Evolutionary conservation across 2,797 vertebrate species (phyloP).

Genomic region (Danio albolineatus): DNA sequence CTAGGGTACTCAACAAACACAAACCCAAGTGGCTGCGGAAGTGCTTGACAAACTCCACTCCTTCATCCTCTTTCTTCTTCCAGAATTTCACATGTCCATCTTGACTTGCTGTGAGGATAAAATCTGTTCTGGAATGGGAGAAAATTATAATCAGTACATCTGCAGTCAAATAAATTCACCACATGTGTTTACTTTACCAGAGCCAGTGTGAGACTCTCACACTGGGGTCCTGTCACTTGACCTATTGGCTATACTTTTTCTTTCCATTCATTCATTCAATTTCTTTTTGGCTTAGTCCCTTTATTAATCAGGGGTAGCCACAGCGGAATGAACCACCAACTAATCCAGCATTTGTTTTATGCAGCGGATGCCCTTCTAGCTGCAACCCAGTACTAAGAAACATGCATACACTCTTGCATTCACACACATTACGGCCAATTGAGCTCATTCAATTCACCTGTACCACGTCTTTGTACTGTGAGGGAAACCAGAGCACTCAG

Average conservation of each 20-base stretch:
- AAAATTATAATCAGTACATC: not conserved
- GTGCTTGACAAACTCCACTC: constrained; percentile 99
- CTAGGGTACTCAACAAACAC: constrained; percentile 11
- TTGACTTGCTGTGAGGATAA: constrained; percentile 95
- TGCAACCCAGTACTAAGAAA: too few relatives aligned
- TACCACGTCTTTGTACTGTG: too few relatives aligned
- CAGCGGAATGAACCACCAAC: too few relatives aligned
- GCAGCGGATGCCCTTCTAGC: too few relatives aligned
- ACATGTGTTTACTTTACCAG: not conserved
- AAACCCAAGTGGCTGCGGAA: constrained; percentile 94
- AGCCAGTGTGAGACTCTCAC: not conserved
- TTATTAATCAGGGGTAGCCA: too few relatives aligned
- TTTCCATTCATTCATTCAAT: too few relatives aligned
- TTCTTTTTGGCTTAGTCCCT: too few relatives aligned
- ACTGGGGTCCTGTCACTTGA: not conserved
- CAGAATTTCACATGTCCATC: constrained; percentile 98
- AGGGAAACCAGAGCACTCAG: too few relatives aligned
- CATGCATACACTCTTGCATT: too few relatives aligned
- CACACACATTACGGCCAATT: too few relatives aligned
- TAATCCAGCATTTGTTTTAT: too few relatives aligned
- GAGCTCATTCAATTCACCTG: too few relatives aligned
- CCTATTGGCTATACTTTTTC: not conserved
- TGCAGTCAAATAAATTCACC: not conserved
- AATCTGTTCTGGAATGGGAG: constrained; percentile 86
- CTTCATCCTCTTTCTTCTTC: constrained; percentile 95